Conservation (phyloP, 2,888 invertebrate genomes). For the Lottia scabra region DNA sequence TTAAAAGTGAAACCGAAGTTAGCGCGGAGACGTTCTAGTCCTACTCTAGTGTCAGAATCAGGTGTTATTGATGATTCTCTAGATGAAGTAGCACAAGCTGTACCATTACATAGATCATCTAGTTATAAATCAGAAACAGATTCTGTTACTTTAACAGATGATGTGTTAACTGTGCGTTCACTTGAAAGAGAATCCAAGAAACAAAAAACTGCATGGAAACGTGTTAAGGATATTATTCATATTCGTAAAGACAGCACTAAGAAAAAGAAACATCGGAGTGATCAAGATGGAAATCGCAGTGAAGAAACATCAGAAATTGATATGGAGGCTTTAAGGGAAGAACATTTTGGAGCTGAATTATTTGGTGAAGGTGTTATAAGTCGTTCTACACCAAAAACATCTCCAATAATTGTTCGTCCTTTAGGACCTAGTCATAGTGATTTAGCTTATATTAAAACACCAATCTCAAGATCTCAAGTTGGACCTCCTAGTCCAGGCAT, state of each 20-base stretch:
- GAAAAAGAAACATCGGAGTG: slow-evolving; percentile 70
- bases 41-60: slow-evolving; percentile 45
- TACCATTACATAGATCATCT: slow-evolving; percentile 46
- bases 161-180: slow-evolving; percentile 19
- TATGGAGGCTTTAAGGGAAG: slow-evolving; percentile 45
- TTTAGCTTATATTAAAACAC: background rate
- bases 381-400: slow-evolving; percentile 55
- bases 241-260: slow-evolving; percentile 78
- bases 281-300: slow-evolving; percentile 34
- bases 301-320: slow-evolving; percentile 58
- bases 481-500: slow-evolving; percentile 16
- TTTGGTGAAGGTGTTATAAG: slow-evolving; percentile 52
- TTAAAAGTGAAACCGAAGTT: slow-evolving; percentile 40
- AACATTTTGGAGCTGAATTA: slow-evolving; percentile 33
- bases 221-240: slow-evolving; percentile 83
- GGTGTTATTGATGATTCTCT: slow-evolving; percentile 32
- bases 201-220: slow-evolving; percentile 80
- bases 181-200: slow-evolving; percentile 41
- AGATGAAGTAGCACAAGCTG: slow-evolving; percentile 27
- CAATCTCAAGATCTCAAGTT: slow-evolving; percentile 2
- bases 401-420: slow-evolving; percentile 44
- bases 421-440: background rate
- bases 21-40: slow-evolving; percentile 59
- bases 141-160: slow-evolving; percentile 16
- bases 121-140: slow-evolving; percentile 52